Percentiles rank a stretch among this genome's conserved stretches.
Conservation (phyloP, 2,113 vertebrate genomes). For the Caranx ignobilis region DNA sequence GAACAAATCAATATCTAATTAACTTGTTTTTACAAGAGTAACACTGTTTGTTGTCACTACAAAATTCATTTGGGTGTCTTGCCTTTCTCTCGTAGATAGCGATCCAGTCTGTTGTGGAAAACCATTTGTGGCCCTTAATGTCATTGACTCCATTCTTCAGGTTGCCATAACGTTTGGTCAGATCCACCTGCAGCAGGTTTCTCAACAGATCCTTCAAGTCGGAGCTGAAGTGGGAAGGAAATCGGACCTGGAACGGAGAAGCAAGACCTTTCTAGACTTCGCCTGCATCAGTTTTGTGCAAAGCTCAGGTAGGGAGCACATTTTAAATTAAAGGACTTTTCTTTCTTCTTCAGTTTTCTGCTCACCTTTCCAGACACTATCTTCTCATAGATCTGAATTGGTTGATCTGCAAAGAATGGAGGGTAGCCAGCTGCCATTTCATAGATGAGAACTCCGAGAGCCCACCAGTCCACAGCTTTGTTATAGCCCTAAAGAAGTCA, state of each 20-base stretch:
- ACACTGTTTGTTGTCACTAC: slow-evolving; percentile 2
- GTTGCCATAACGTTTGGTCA: slow-evolving; percentile 98
- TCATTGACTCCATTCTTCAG: slow-evolving; percentile 99
- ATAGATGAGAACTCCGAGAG: slow-evolving; percentile 97
- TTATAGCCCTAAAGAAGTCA: slow-evolving; percentile 91
- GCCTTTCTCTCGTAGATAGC: slow-evolving; percentile 99
- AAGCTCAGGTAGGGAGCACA: not conserved
- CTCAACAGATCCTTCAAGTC: slow-evolving; percentile 98
- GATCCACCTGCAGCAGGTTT: slow-evolving; percentile 97
- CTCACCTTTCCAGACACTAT: slow-evolving; percentile 98
- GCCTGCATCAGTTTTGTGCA: not conserved
- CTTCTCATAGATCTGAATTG: slow-evolving; percentile 99
- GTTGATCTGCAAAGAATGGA: slow-evolving; percentile 99
- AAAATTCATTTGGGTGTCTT: slow-evolving; percentile 43
- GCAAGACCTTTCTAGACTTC: not conserved
- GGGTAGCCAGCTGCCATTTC: slow-evolving; percentile 99
- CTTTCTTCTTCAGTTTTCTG: not conserved
- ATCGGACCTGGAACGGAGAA: slow-evolving; percentile 88
- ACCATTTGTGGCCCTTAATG: slow-evolving; percentile 99
- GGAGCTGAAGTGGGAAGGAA: slow-evolving; percentile 99
- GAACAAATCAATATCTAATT: slow-evolving; percentile 57
- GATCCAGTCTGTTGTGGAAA: slow-evolving; percentile 99
- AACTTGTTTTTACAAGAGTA: slow-evolving; percentile 13
- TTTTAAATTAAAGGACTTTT: not conserved
- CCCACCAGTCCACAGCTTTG: slow-evolving; percentile 99